Conservation (phyloP, 2,797 vertebrate genomes). For the Helostoma temminkii region DNA sequence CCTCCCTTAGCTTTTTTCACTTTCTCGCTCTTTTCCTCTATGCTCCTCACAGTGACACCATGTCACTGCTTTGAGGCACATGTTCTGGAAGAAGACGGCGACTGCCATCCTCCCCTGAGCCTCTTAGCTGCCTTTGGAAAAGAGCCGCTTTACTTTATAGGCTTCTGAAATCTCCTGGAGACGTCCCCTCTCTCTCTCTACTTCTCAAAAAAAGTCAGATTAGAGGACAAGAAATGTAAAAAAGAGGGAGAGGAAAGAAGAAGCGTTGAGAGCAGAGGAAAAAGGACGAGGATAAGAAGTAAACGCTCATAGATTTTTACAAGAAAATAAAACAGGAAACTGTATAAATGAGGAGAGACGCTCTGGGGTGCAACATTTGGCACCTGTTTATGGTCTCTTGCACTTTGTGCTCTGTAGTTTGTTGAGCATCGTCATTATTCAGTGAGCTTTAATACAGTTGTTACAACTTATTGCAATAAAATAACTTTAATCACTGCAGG, state of each 20-base stretch:
- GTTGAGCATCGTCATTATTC: constrained; percentile 30
- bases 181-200: constrained; percentile 47
- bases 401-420: constrained; percentile 25
- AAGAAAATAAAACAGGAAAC: constrained; percentile 21
- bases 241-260: constrained; percentile 19
- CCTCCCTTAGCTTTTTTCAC: constrained; percentile 11
- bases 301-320: constrained; percentile 27
- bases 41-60: constrained; percentile 65
- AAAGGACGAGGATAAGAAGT: constrained; percentile 15
- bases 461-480: constrained; percentile 10
- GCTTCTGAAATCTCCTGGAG: constrained; percentile 74
- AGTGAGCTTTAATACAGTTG: constrained; percentile 8
- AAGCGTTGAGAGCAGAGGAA: neutral
- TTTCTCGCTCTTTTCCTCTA: constrained; percentile 33
- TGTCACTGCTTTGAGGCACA: constrained; percentile 79
- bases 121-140: constrained; percentile 78
- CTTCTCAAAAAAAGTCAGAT: constrained; percentile 58
- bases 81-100: constrained; percentile 71
- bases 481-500: neutral
- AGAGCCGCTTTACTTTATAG: constrained; percentile 73
- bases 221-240: constrained; percentile 66
- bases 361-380: constrained; percentile 40
- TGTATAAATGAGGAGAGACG: constrained; percentile 31
- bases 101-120: constrained; percentile 76
- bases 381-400: constrained; percentile 47